phyloP scores from a whole-genome alignment of 2,797 vertebrate species.

The Pantherophis vulpinus region DNA sequence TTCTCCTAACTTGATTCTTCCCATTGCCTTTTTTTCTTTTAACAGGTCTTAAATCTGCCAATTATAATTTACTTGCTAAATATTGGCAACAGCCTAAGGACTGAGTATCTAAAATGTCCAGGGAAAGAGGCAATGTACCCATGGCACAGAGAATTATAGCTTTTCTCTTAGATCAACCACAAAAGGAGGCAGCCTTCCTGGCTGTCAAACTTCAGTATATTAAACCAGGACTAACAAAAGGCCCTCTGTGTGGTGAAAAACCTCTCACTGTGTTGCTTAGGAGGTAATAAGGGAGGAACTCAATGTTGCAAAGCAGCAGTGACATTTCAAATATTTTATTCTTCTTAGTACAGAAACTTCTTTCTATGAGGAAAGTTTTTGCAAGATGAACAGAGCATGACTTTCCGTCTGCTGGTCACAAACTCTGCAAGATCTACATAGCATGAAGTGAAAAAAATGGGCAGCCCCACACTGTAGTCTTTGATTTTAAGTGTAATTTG shows the following conservation, averaged over 20 bases:
- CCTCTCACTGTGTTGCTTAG: background rate
- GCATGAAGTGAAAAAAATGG: background rate
- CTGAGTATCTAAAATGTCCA: background rate
- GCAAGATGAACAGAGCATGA: background rate
- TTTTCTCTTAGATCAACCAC: background rate
- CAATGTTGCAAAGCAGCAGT: background rate
- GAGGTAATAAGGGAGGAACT: background rate
- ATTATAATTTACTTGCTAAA: background rate
- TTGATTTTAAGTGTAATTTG: background rate
- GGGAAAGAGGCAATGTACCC: background rate
- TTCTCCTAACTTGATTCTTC: background rate
- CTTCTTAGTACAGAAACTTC: background rate
- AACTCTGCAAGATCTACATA: background rate
- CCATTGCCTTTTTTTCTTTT: background rate
- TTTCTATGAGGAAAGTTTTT: background rate
- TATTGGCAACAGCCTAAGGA: background rate
- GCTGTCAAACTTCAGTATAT: background rate
- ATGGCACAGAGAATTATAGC: background rate
- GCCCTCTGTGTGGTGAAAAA: constrained; percentile 7
- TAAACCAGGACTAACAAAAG: constrained; percentile 14
- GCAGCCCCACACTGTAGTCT: background rate
- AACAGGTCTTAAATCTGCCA: background rate
- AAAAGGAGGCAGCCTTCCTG: background rate
- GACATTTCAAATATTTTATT: background rate
- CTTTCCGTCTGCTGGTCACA: background rate